Evolutionary conservation across 2,113 vertebrate species (phyloP).

Genomic region (Crotalus tigris): DNA sequence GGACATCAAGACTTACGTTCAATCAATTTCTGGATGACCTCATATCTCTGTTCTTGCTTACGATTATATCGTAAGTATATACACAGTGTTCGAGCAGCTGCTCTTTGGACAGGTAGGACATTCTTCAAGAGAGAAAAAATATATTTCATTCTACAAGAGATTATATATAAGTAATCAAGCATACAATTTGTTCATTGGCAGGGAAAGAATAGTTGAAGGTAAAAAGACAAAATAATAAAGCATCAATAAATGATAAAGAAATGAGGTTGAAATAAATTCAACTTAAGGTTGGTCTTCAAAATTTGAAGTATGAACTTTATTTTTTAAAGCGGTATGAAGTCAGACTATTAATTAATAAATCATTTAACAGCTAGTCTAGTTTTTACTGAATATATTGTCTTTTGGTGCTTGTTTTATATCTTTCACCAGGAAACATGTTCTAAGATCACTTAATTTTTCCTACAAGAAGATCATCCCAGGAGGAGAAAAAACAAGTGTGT

Average conservation of each 20-base stretch:
- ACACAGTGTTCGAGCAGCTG: constrained; percentile 89
- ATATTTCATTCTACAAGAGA: constrained; percentile 20
- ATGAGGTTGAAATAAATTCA: not conserved
- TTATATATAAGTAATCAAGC: not conserved
- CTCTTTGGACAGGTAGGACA: constrained; percentile 90
- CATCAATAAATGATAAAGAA: not conserved
- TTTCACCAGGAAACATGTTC: not conserved
- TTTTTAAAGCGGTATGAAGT: not conserved
- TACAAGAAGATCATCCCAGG: not conserved
- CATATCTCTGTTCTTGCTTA: constrained; percentile 90
- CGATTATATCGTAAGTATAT: constrained; percentile 90
- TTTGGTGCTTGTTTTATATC: not conserved
- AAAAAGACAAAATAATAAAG: not conserved
- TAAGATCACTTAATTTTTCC: not conserved
- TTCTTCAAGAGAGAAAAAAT: constrained; percentile 77
- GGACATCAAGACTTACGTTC: constrained; percentile 77
- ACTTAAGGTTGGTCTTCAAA: not conserved
- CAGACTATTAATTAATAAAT: not conserved
- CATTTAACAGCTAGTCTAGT: not conserved
- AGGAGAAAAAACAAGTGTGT: not conserved
- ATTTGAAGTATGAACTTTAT: not conserved
- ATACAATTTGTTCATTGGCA: not conserved
- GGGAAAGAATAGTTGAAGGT: fast-evolving
- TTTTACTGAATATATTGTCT: not conserved
- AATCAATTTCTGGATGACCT: constrained; percentile 88